Percentiles rank a stretch among this genome's conserved stretches.
These are phyloP conservation scores for Butorides virescens DNA, from an alignment of 2,113 vertebrate species.

Conservation along the genomic window DNA sequence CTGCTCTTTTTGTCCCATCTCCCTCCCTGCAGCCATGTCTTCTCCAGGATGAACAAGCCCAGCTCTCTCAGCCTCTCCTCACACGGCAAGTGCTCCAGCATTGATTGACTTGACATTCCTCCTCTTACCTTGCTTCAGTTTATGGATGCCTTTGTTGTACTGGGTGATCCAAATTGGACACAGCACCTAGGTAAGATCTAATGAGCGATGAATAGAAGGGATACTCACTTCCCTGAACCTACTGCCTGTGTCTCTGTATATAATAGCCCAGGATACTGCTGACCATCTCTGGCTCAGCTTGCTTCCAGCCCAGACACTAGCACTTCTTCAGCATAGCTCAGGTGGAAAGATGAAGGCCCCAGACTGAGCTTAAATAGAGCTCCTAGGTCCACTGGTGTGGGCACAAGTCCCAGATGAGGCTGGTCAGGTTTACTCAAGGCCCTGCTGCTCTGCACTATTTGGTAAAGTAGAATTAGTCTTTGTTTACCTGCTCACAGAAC, in stretches of 20 bases:
- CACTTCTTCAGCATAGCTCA: not conserved
- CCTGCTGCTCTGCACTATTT: not conserved
- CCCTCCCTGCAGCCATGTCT: not conserved
- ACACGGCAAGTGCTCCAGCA: not conserved
- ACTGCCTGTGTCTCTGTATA: not conserved
- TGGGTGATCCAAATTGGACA: not conserved
- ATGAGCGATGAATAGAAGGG: not conserved
- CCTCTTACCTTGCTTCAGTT: not conserved
- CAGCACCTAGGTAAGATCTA: not conserved
- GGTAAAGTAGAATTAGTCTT: not conserved
- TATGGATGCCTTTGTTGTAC: not conserved
- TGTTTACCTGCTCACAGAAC: not conserved
- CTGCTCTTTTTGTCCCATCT: not conserved
- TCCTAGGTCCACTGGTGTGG: not conserved
- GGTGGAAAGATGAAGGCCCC: not conserved
- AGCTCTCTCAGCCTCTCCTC: not conserved
- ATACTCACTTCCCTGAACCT: not conserved
- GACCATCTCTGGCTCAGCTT: not conserved
- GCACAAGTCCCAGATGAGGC: not conserved
- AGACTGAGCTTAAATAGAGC: not conserved
- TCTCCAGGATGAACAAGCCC: not conserved
- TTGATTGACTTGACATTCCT: not conserved
- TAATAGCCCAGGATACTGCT: not conserved
- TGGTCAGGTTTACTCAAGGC: not conserved
- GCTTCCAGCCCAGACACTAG: not conserved